phyloP scores from a whole-genome alignment of 2,888 invertebrate genomes.

The Danaus chrysippus region DNA sequence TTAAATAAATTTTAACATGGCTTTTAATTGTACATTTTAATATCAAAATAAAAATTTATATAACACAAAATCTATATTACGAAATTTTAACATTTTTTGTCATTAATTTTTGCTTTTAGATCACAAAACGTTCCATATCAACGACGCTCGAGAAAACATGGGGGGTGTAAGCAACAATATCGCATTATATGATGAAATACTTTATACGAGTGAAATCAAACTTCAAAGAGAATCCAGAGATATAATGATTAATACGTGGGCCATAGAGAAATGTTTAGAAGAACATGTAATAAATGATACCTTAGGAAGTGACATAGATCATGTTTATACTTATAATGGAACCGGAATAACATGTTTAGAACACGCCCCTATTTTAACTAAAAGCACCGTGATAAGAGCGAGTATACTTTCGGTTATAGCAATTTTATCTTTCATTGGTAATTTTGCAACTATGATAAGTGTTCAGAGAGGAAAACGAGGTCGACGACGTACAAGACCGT shows the following conservation, averaged over 20 bases:
- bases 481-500: conserved; percentile 77
- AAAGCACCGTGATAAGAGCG: conserved; percentile 81
- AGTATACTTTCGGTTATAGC: conserved; percentile 85
- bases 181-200: conserved; percentile 61
- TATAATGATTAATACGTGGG: conserved; percentile 46
- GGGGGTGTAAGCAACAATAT: conserved; percentile 68
- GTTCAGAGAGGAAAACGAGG: conserved; percentile 82
- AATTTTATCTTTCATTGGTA: conserved; percentile 85
- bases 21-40: no score
- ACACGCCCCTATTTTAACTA: conserved; percentile 84
- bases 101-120: conserved; percentile 46
- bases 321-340: conserved; percentile 52
- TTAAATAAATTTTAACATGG: no score
- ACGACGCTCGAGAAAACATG: conserved; percentile 72
- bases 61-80: no score
- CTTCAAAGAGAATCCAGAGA: conserved; percentile 47
- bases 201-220: conserved; percentile 46
- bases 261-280: conserved; percentile 59
- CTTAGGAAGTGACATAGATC: conserved; percentile 43
- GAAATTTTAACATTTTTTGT: conserved; percentile 33
- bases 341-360: conserved; percentile 70
- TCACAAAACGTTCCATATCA: conserved; percentile 32
- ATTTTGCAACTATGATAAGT: conserved; percentile 87
- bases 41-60: no score
- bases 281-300: conserved; percentile 50